These are phyloP conservation scores for Leptopilina myrica DNA, from an alignment of 2,888 invertebrate species.

Conservation along the genomic window DNA sequence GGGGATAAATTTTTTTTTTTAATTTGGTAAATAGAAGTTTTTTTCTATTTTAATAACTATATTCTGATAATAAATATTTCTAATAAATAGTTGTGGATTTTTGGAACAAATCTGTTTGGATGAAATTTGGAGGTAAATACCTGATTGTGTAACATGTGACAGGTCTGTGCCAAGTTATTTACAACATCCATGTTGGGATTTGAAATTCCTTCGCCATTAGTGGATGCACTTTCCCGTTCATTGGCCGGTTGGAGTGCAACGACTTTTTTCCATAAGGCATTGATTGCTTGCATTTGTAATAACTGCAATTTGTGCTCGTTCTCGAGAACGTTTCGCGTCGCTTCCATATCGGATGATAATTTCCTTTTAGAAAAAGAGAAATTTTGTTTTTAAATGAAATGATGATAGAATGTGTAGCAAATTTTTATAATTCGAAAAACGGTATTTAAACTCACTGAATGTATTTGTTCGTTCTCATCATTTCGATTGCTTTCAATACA, in stretches of 20 bases:
- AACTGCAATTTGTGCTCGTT: slow-evolving; percentile 91
- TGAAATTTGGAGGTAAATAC: slow-evolving; percentile 75
- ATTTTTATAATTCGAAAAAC: slow-evolving; percentile 78
- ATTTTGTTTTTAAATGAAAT: slow-evolving; percentile 79
- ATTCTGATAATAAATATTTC: too few relatives aligned
- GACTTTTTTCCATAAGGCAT: slow-evolving; percentile 92
- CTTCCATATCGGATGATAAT: slow-evolving; percentile 89
- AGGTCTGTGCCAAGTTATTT: slow-evolving; percentile 86
- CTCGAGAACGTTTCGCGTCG: slow-evolving; percentile 89
- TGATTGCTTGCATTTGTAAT: slow-evolving; percentile 93
- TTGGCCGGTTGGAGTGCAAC: slow-evolving; percentile 81
- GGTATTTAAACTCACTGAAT: slow-evolving; percentile 82
- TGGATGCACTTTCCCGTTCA: slow-evolving; percentile 62
- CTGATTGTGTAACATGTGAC: slow-evolving; percentile 85
- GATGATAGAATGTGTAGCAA: slow-evolving; percentile 66
- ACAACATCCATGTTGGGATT: slow-evolving; percentile 81
- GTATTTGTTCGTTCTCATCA: slow-evolving; percentile 88
- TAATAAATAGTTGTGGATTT: too few relatives aligned
- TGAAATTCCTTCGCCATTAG: slow-evolving; percentile 64
- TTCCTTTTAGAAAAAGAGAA: slow-evolving; percentile 78
- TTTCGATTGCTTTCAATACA: slow-evolving; percentile 83
- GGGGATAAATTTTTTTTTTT: too few relatives aligned
- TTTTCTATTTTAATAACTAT: too few relatives aligned
- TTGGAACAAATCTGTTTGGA: too few relatives aligned
- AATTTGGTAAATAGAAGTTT: too few relatives aligned